phyloP scores from a whole-genome alignment of 2,113 vertebrate species.

The Acrocephalus kingi region DNA sequence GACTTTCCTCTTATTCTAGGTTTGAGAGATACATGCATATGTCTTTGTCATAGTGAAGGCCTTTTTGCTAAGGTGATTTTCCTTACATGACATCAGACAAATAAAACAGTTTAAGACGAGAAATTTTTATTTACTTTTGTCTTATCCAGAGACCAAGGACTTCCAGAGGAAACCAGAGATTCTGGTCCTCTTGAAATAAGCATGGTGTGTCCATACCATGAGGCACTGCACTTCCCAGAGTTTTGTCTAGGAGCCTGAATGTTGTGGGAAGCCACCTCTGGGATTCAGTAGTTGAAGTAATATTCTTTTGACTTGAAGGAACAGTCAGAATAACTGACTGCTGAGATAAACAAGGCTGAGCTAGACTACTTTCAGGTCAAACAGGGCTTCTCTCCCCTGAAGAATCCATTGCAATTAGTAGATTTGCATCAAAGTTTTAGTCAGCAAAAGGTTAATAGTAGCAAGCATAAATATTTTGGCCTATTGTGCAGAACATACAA shows the following conservation, averaged over 20 bases:
- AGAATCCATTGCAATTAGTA: neutral
- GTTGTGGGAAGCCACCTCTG: neutral
- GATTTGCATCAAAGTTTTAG: neutral
- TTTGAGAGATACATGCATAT: neutral
- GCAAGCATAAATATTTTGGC: neutral
- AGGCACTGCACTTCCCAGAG: neutral
- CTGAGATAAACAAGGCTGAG: neutral
- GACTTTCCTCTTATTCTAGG: neutral
- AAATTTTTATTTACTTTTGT: neutral
- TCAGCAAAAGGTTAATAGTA: slow-evolving; percentile 3
- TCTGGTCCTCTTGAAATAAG: neutral
- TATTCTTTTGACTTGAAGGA: neutral
- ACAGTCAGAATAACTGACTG: neutral
- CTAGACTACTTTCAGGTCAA: neutral
- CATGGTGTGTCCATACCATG: neutral
- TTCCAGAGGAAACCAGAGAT: neutral
- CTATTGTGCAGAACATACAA: neutral
- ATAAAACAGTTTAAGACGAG: neutral
- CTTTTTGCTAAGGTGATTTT: neutral
- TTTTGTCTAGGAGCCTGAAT: neutral
- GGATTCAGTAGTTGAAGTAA: neutral
- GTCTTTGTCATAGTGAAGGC: neutral
- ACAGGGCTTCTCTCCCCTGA: neutral
- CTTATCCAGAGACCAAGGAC: neutral
- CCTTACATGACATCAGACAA: neutral